These are phyloP conservation scores for Chironex yamaguchii DNA, from an alignment of 30 jellyfish, hydroid and myxozoan species.

Conservation along the genomic window DNA sequence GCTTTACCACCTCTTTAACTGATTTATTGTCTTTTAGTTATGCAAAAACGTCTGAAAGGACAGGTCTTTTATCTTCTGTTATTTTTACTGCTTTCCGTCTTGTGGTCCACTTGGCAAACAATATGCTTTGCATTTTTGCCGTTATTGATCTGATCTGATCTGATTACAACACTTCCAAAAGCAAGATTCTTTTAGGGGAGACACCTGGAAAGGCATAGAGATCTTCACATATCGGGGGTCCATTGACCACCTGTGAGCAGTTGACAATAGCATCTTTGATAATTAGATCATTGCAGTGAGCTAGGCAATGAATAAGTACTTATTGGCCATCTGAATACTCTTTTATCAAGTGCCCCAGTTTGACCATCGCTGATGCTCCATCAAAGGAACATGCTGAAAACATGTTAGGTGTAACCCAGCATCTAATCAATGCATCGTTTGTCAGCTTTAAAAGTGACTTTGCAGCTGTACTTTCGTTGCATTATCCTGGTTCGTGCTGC, in stretches of 20 bases:
- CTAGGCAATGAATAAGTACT: conserved; percentile 11
- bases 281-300: conserved; percentile 58
- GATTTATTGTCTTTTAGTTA: conserved; percentile 7
- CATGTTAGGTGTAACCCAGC: conserved; percentile 28
- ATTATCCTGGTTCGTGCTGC: no score
- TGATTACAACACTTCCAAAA: conserved; percentile 17
- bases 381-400: conserved; percentile 31
- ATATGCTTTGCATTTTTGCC: conserved; percentile 7
- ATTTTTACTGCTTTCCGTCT: conserved; percentile 18
- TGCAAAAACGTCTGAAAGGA: neutral
- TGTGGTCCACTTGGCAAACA: conserved; percentile 16
- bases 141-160: conserved; percentile 1
- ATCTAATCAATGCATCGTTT: conserved; percentile 19
- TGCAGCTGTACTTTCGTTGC: conserved; percentile 42
- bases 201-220: conserved; percentile 12
- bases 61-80: conserved; percentile 10
- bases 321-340: conserved; percentile 50
- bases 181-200: conserved; percentile 30
- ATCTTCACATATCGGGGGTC: conserved; percentile 22
- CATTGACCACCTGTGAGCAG: conserved; percentile 23
- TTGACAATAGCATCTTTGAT: conserved; percentile 30
- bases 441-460: conserved; percentile 14
- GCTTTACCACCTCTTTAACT: conserved; percentile 1
- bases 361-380: conserved; percentile 49
- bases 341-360: conserved; percentile 7